A percentile compares a stretch with the other conserved stretches of the same genome.
Conservation (phyloP, 1,140 invertebrate species). For the Varroa destructor region DNA sequence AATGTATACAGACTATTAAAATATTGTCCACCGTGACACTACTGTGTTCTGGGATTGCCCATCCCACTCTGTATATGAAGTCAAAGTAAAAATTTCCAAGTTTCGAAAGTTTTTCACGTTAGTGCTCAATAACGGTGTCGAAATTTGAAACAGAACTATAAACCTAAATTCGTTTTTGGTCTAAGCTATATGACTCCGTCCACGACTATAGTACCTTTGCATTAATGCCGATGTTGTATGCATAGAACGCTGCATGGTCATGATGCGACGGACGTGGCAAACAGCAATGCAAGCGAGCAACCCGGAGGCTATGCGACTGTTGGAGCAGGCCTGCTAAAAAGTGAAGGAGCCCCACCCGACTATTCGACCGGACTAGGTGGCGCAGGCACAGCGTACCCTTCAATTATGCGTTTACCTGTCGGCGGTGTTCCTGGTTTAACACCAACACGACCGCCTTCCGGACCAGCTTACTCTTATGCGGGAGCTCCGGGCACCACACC, state of each 20-base stretch:
- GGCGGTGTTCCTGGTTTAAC: too few relatives aligned
- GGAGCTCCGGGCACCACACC: constrained; percentile 43
- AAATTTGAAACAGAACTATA: too few relatives aligned
- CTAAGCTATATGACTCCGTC: too few relatives aligned
- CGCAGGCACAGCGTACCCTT: neutral
- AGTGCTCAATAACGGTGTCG: too few relatives aligned
- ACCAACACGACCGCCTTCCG: constrained; percentile 54
- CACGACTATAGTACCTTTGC: too few relatives aligned
- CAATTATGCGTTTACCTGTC: constrained; percentile 51
- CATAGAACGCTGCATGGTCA: constrained; percentile 31
- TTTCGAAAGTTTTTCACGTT: too few relatives aligned
- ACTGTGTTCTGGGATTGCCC: too few relatives aligned
- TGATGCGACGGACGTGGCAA: constrained; percentile 11
- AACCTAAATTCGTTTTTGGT: too few relatives aligned
- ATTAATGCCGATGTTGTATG: neutral
- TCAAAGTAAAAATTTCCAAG: too few relatives aligned
- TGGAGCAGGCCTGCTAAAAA: neutral
- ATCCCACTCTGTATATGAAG: too few relatives aligned
- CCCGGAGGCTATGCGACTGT: constrained; percentile 10
- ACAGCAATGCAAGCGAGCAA: constrained; percentile 14
- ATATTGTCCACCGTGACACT: too few relatives aligned
- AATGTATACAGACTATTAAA: too few relatives aligned
- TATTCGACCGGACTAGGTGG: neutral
- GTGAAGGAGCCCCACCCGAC: neutral
- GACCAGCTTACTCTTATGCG: constrained; percentile 70